These are phyloP conservation scores for Epizoanthus ramosus DNA, from an alignment of 92 coral and sea anemone species.

Conservation along the genomic window DNA sequence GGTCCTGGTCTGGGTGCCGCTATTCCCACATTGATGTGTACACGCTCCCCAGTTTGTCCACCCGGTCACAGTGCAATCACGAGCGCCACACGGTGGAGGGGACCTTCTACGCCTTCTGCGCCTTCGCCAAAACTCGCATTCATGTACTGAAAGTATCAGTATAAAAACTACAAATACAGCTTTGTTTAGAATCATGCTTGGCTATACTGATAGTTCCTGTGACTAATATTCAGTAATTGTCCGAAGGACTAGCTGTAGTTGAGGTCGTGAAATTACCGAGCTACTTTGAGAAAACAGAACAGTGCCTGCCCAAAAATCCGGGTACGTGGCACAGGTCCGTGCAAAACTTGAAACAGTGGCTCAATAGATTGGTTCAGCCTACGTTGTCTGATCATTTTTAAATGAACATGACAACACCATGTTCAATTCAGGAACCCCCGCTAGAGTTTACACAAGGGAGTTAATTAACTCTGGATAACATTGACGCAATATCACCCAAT, in stretches of 20 bases:
- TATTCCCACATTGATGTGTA: conserved; percentile 66
- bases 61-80: conserved; percentile 63
- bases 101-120: conserved; percentile 62
- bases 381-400: too few species aligned
- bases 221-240: background rate
- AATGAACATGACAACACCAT: background rate
- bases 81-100: conserved; percentile 63
- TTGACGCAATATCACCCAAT: conserved; percentile 18
- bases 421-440: background rate
- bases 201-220: background rate
- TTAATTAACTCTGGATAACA: background rate
- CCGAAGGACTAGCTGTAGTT: background rate
- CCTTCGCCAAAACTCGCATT: conserved; percentile 45
- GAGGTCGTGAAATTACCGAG: background rate
- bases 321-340: background rate
- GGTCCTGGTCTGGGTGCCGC: conserved; percentile 65
- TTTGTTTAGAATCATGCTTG: background rate
- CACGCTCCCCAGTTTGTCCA: conserved; percentile 79
- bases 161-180: conserved; percentile 22
- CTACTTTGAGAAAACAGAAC: background rate
- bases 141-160: conserved; percentile 18
- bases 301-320: background rate
- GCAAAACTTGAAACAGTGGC: background rate
- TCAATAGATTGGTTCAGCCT: too few species aligned
- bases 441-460: background rate